Evolutionary conservation across 2,113 vertebrate genomes (phyloP).

Genomic region (Uria lomvia): DNA sequence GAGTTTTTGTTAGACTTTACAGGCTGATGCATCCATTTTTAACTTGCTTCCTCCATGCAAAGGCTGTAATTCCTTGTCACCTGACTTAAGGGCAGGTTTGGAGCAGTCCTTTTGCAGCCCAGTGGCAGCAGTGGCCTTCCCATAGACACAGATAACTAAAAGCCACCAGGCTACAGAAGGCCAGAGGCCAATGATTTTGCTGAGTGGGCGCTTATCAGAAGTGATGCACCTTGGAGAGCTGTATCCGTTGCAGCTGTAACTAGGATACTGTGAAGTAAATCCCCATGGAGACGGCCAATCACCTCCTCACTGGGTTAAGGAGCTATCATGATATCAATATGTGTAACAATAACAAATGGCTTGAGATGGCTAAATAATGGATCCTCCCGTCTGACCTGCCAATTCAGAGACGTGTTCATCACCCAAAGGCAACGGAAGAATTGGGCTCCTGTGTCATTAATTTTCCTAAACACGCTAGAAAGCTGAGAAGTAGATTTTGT

Average conservation of each 20-base stretch:
- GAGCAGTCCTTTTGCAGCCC: background rate
- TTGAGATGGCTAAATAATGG: slow-evolving; percentile 72
- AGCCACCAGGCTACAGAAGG: background rate
- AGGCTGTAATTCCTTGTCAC: background rate
- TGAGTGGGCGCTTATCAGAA: background rate
- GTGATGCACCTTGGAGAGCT: background rate
- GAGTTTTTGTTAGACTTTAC: background rate
- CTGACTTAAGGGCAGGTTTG: background rate
- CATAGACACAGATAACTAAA: background rate
- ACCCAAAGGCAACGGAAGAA: slow-evolving; percentile 42
- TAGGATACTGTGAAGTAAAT: slow-evolving; percentile 60
- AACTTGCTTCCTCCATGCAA: background rate
- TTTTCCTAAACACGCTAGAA: slow-evolving; percentile 54
- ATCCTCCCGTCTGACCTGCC: slow-evolving; percentile 25
- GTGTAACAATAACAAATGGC: slow-evolving; percentile 65
- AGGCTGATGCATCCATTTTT: background rate
- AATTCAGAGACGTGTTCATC: slow-evolving; percentile 37
- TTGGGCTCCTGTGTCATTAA: slow-evolving; percentile 57
- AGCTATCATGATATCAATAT: slow-evolving; percentile 61
- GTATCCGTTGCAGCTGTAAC: slow-evolving; percentile 9
- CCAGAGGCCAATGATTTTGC: background rate
- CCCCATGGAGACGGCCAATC: slow-evolving; percentile 69
- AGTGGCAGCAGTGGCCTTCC: background rate
- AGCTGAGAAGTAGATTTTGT: slow-evolving; percentile 66
- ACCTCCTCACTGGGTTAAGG: slow-evolving; percentile 46